Evolutionary conservation across 2,888 invertebrate genomes (phyloP), one percentile per base, ranked within the genome.

Genomic region (Prenolepis imparis): DNA sequence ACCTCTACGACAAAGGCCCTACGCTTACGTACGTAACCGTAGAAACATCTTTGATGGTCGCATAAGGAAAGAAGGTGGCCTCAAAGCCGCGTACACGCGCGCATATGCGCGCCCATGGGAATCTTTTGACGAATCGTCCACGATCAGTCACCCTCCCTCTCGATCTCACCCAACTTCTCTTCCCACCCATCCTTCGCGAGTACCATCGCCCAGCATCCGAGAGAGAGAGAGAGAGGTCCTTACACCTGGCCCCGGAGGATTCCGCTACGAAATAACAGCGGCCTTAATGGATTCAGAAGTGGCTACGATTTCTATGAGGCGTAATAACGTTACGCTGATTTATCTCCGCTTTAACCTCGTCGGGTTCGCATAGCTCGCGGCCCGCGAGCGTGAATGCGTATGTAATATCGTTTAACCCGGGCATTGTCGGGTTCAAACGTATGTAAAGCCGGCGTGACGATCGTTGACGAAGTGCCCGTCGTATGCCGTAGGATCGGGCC

Each of bases 341-440:
- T 93, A 93, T 92, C 89, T 89, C 88, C 89, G 88, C 89, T 92
- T 92, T 91, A 92, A 92, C 92, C 91, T 44, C 89, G 89, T 68
- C 86, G 89, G 87, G 85, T 82, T 75, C 83, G 74, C 88, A 82
- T 89, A 72, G 80, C 84, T 75, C 86, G 52, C 80, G 55, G 82
- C 67, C 67, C 85, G 72, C 85, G 85, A 52, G 72, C 24, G 55
- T 87, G 84, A 88, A 88, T 90, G 88, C 89, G 90, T 90, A 90
- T 82, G 90, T 92, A 92, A 92, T 92, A 93, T 92, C 92, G 93
- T 93, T 93, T 93, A 93, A 93, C 93, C 93, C 89, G 90, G 75
- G 91, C 90, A 92, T 93, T 93, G 92, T 92, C 87, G 89, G 87
- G 93, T 92, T 92, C 93, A 93, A 93, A 88, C 91, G 90, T 92